Conservation (phyloP, 1,140 invertebrate species). For the Cotesia vestalis region DNA sequence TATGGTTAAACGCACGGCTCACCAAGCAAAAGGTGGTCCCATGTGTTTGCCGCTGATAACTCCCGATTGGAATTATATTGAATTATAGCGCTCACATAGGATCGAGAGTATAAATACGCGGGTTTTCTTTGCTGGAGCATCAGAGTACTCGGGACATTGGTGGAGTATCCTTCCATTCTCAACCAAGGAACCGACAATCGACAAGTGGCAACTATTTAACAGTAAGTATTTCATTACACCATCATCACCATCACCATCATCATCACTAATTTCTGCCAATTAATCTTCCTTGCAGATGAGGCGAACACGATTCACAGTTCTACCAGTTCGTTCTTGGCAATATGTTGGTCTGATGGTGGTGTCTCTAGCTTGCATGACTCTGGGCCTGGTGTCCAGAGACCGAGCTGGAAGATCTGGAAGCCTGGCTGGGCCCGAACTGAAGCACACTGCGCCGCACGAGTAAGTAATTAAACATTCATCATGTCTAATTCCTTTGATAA, state of each 20-base stretch:
- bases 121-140: constrained; percentile 34
- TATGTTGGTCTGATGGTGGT: constrained; percentile 58
- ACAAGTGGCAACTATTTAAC: too few species aligned
- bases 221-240: too few species aligned
- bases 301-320: constrained; percentile 54
- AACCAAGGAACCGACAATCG: too few species aligned
- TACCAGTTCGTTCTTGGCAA: constrained; percentile 59
- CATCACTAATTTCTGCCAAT: constrained; percentile 3
- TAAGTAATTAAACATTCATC: constrained; percentile 34
- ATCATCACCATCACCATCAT: too few species aligned
- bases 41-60: constrained; percentile 62
- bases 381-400: constrained; percentile 57
- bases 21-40: constrained; percentile 49
- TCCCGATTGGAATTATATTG: constrained; percentile 59
- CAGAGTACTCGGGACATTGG: constrained; percentile 43
- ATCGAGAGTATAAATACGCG: constrained; percentile 53
- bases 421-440: constrained; percentile 56
- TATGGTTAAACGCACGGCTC: not conserved
- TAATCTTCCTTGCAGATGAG: constrained; percentile 46
- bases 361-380: constrained; percentile 57
- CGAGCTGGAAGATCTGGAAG: constrained; percentile 57
- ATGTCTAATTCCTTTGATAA: too few species aligned
- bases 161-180: too few species aligned
- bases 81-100: constrained; percentile 47
- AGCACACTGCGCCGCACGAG: constrained; percentile 58